Percentiles rank a stretch among this genome's conserved stretches.
These are phyloP conservation scores for Noctua fimbriata DNA, from an alignment of 2,888 invertebrate species.

Conservation along the genomic window DNA sequence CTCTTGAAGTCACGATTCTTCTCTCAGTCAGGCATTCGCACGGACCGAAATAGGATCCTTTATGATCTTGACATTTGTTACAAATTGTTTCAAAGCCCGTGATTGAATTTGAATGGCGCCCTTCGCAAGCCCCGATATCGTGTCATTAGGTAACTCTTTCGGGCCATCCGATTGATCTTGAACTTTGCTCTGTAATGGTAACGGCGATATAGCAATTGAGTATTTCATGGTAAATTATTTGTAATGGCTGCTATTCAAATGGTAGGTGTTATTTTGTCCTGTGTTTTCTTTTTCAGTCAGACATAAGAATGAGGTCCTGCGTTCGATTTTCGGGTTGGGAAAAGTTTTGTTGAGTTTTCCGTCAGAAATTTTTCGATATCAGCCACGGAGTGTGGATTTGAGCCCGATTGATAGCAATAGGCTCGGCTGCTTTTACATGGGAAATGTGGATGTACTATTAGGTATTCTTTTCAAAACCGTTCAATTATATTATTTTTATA, in stretches of 20 bases:
- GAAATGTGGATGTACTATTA: not conserved
- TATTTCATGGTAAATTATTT: conserved; percentile 25
- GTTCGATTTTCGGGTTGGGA: not conserved
- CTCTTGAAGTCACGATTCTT: conserved; percentile 63
- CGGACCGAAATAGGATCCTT: conserved; percentile 67
- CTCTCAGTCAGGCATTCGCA: conserved; percentile 63
- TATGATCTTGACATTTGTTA: conserved; percentile 80
- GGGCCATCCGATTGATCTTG: conserved; percentile 64
- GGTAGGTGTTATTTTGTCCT: not conserved
- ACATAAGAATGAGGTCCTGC: not conserved
- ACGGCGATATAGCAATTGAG: conserved; percentile 41
- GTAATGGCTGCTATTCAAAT: conserved; percentile 4
- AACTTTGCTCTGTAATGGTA: conserved; percentile 61
- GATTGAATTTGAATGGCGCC: conserved; percentile 74
- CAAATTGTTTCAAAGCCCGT: conserved; percentile 75
- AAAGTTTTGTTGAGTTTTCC: not conserved
- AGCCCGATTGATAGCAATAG: not conserved
- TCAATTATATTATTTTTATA: not conserved
- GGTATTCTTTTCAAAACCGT: not conserved
- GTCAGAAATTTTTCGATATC: not conserved
- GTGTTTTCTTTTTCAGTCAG: not conserved
- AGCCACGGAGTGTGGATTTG: not conserved
- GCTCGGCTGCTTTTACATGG: not conserved
- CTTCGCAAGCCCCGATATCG: conserved; percentile 61
- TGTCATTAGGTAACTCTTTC: conserved; percentile 70